These are phyloP conservation scores for Cheilosia grossa DNA, from an alignment of 2,888 invertebrate species.

Conservation along the genomic window DNA sequence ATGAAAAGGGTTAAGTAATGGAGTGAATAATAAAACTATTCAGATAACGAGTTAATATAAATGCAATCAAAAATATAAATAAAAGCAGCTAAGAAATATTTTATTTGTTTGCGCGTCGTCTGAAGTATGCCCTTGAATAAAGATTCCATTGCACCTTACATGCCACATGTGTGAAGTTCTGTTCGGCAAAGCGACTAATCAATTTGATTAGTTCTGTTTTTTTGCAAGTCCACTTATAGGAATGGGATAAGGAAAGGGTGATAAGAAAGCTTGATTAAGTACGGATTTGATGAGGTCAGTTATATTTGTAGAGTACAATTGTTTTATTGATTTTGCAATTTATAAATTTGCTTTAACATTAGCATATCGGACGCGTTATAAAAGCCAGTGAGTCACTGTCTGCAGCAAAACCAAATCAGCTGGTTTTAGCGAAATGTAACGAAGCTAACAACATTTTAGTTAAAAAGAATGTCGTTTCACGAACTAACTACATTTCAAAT, in stretches of 20 bases:
- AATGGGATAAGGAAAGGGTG: background rate
- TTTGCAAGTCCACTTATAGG: background rate
- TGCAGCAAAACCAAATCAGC: too few relatives aligned
- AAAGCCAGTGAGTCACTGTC: too few relatives aligned
- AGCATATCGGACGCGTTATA: too few relatives aligned
- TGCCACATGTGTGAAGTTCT: background rate
- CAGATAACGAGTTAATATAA: slow-evolving; percentile 17
- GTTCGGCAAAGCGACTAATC: background rate
- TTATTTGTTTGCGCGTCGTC: slow-evolving; percentile 13
- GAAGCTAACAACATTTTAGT: too few relatives aligned
- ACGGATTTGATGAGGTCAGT: slow-evolving; percentile 35
- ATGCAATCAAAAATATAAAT: background rate
- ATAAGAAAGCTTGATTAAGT: slow-evolving; percentile 17
- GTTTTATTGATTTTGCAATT: too few relatives aligned
- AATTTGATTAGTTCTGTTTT: slow-evolving; percentile 12
- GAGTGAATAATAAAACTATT: slow-evolving; percentile 11
- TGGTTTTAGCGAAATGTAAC: too few relatives aligned
- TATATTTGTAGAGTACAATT: background rate
- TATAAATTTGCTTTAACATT: too few relatives aligned
- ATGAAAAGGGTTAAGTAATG: background rate
- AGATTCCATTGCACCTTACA: slow-evolving; percentile 26
- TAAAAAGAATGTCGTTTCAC: too few relatives aligned
- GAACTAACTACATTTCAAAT: too few relatives aligned
- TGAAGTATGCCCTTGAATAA: slow-evolving; percentile 28
- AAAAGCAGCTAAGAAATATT: background rate